Evolutionary conservation across 2,888 invertebrate genomes (phyloP).

Genomic region (Noctua comes): DNA sequence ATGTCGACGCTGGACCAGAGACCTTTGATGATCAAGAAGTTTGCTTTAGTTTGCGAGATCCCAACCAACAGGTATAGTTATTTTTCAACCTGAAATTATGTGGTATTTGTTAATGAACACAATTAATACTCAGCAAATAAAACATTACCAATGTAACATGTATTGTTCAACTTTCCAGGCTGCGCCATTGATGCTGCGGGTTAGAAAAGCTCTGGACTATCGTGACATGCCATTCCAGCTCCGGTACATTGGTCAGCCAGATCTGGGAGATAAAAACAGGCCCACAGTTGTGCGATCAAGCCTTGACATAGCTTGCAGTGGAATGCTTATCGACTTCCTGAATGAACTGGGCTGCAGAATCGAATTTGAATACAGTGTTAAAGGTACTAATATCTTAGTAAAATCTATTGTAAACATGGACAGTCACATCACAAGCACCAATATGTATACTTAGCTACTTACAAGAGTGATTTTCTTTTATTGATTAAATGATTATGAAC

Average conservation of each 20-base stretch:
- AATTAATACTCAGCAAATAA: not conserved
- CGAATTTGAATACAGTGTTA: conserved; percentile 98
- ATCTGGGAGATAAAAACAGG: conserved; percentile 96
- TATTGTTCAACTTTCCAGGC: conserved; percentile 76
- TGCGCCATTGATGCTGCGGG: conserved; percentile 93
- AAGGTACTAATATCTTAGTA: conserved; percentile 88
- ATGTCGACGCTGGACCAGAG: conserved; percentile 97
- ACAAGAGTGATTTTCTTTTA: not conserved
- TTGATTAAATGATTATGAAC: not conserved
- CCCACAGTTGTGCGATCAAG: conserved; percentile 97
- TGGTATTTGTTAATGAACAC: not conserved
- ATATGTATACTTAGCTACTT: not conserved
- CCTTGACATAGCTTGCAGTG: conserved; percentile 97
- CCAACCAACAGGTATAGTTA: conserved; percentile 89
- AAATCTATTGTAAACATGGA: not conserved
- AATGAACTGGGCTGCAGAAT: conserved; percentile 97
- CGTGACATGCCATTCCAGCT: conserved; percentile 97
- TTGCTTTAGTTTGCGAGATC: conserved; percentile 94
- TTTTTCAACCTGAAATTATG: not conserved
- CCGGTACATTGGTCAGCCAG: conserved; percentile 97
- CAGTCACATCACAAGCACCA: not conserved
- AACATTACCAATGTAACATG: not conserved
- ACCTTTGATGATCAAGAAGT: conserved; percentile 98
- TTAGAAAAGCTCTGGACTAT: conserved; percentile 95
- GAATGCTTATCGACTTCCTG: conserved; percentile 97